Evolutionary conservation across 2,888 invertebrate species (phyloP), one percentile per base, ranked within the genome.

Genomic region (Ormia ochracea): DNA sequence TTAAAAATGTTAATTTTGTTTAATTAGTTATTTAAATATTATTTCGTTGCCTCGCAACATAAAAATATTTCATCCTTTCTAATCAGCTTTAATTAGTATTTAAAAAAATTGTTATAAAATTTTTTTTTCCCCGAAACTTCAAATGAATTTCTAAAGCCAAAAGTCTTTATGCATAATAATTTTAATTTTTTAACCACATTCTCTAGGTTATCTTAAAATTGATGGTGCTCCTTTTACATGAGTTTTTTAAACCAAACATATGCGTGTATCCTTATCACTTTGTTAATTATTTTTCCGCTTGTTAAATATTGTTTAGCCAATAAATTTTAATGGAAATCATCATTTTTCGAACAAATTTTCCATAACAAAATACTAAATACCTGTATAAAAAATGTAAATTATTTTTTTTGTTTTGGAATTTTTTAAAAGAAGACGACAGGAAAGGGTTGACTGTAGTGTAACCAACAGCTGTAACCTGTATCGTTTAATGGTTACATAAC

Each of bases 401-500:
- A 59, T 41, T 38, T 52, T 23, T 23, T 21, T 17, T 9, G 21
- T 52, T n/a, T n/a, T n/a, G n/a, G n/a, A n/a, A n/a, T n/a, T n/a
- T n/a, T n/a, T n/a, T n/a, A n/a, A n/a, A n/a, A n/a, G 41, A 58
- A 72, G 72, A 59, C 58, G 72, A 33, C 66, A 63, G 12, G 54
- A 79, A 79, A 79, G 74, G 79, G 79, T 69, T 79, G 70, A 79
- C 36, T 70, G 31, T 19, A 45, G n/a, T 38, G 61, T 31, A 72
- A 68, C 38, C 61, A 79, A 74, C 79, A 79, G 63, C 74, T 79
- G 79, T 79, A 78, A 74, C 69, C 58, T 66, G 58, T 70, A 45
- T 65, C 74, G 75, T 36, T 45, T 69, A 59, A 65, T 63, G 58
- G 38, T 79, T 79, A 79, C 74, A 74, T 21, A 65, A 65, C 58